These are phyloP conservation scores for Dinoponera quadriceps DNA, from an alignment of 1,140 invertebrate genomes.

Conservation along the genomic window DNA sequence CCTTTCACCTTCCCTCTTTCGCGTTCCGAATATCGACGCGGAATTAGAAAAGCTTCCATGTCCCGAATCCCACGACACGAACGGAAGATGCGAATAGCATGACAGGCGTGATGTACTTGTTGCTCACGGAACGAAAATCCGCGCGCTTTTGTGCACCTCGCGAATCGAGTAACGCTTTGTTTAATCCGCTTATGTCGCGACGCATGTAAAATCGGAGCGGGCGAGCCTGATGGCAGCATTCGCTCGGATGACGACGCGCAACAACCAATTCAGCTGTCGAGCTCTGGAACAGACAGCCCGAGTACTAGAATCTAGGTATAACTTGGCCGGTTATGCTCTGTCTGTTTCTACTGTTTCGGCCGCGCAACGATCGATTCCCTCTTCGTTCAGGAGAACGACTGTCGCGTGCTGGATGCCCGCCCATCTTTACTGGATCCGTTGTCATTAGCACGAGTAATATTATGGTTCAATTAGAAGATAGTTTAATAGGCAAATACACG, in stretches of 20 bases:
- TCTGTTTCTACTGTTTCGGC: constrained; percentile 1
- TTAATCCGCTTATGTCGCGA: constrained; percentile 49
- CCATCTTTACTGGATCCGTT: neutral
- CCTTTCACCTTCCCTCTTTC: neutral
- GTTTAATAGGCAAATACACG: no score
- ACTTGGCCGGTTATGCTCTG: constrained; percentile 14
- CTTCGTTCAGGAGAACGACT: constrained; percentile 17
- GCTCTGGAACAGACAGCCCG: neutral
- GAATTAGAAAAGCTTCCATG: neutral
- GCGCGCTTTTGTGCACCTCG: neutral
- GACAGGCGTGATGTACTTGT: constrained; percentile 26
- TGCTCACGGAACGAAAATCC: constrained; percentile 22
- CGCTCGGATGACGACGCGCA: constrained; percentile 7
- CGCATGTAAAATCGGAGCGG: constrained; percentile 35
- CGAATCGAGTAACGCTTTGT: constrained; percentile 25
- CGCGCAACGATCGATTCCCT: neutral
- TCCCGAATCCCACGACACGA: neutral
- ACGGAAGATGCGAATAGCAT: neutral
- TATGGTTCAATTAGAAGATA: no score
- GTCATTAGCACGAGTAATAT: no score
- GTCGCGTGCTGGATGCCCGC: constrained; percentile 5
- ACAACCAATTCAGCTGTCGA: constrained; percentile 17
- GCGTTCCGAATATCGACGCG: neutral
- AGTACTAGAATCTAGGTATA: constrained; percentile 7
- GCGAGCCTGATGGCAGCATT: constrained; percentile 13